These are phyloP conservation scores for Hypolimnas misippus DNA, from an alignment of 2,888 invertebrate genomes.

Conservation along the genomic window DNA sequence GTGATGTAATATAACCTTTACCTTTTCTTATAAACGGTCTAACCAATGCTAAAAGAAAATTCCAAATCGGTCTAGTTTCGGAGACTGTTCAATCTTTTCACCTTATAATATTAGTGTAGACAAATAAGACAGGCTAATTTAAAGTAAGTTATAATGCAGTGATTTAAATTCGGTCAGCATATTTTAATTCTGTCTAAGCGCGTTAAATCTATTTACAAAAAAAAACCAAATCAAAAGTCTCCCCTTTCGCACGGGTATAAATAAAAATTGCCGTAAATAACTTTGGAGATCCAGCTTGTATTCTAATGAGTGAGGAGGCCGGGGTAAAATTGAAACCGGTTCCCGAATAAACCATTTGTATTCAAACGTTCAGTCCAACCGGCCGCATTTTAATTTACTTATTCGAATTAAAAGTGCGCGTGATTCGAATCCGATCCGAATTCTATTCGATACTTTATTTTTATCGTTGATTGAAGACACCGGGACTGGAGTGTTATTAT, in stretches of 20 bases:
- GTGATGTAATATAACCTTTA: too few species aligned
- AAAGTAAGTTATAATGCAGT: neutral
- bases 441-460: conserved; percentile 73
- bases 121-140: too few species aligned
- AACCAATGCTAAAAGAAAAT: too few species aligned
- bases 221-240: conserved; percentile 58
- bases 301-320: conserved; percentile 69
- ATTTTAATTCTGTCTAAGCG: neutral
- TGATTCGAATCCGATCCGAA: conserved; percentile 73
- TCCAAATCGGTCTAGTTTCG: too few species aligned
- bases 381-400: conserved; percentile 83
- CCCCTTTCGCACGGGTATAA: conserved; percentile 57
- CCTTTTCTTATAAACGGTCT: too few species aligned
- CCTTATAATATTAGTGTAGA: too few species aligned
- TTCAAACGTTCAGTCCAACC: conserved; percentile 69
- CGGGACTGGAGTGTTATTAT: conserved; percentile 57
- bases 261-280: conserved; percentile 71
- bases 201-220: conserved; percentile 35
- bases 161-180: neutral
- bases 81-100: too few species aligned
- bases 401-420: conserved; percentile 81
- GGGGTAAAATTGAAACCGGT: conserved; percentile 68
- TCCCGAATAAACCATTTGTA: conserved; percentile 79
- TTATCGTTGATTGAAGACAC: conserved; percentile 78
- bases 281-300: conserved; percentile 56